phyloP scores from a whole-genome alignment of 2,113 vertebrate genomes.

The Lycaon pictus region DNA sequence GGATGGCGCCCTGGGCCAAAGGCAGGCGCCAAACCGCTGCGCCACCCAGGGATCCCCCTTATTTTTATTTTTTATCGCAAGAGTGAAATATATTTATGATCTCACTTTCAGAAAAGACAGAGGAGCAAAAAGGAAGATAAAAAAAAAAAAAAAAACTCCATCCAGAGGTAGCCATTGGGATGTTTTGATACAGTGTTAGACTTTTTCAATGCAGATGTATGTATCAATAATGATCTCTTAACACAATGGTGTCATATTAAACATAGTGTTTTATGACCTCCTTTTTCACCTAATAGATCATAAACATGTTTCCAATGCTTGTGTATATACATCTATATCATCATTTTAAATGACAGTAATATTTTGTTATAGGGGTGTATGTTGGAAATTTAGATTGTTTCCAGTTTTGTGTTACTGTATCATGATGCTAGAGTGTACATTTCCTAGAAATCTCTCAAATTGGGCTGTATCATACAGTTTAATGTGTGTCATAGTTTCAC shows the following conservation, averaged over 20 bases:
- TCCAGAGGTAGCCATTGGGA: background rate
- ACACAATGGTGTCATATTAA: background rate
- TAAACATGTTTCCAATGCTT: background rate
- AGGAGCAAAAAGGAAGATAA: background rate
- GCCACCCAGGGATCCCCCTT: background rate
- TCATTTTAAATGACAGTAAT: background rate
- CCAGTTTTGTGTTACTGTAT: background rate
- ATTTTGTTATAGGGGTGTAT: background rate
- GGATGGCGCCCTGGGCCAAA: no score
- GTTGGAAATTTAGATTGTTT: conserved; percentile 44
- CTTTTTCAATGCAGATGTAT: background rate
- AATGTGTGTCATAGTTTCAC: conserved; percentile 5
- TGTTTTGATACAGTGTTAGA: background rate
- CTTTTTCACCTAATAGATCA: background rate
- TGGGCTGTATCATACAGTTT: background rate
- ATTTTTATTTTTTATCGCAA: conserved; percentile 2
- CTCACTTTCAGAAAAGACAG: conserved; percentile 5
- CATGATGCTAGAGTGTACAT: background rate
- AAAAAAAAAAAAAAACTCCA: background rate
- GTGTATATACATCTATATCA: background rate
- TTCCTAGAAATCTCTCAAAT: background rate
- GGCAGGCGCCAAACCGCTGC: no score
- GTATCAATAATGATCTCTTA: conserved; percentile 10
- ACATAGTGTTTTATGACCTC: background rate
- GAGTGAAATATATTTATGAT: background rate